Conservation (phyloP, 1,140 invertebrate genomes). For the Drosophila busckii region DNA sequence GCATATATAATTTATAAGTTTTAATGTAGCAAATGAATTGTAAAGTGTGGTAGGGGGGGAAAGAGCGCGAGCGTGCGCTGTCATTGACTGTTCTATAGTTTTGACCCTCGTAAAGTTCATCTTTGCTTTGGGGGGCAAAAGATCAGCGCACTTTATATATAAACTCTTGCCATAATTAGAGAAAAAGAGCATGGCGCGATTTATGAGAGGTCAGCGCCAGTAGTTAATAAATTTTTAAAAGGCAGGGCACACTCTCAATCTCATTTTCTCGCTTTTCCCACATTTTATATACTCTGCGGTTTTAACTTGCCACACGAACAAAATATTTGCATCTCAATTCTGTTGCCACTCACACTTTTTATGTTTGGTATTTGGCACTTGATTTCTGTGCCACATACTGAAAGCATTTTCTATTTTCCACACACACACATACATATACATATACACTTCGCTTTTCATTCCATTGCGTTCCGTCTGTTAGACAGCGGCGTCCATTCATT, state of each 20-base stretch:
- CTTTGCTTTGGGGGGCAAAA: constrained; percentile 35
- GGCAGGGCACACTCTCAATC: too few species aligned
- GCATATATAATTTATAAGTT: constrained; percentile 65
- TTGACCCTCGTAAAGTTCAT: constrained; percentile 71
- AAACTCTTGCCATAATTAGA: constrained; percentile 15
- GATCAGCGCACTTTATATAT: constrained; percentile 67
- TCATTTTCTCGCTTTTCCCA: too few species aligned
- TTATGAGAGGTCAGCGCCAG: constrained; percentile 49
- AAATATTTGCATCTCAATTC: too few species aligned
- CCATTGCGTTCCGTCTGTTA: constrained; percentile 20
- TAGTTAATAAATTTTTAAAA: too few species aligned
- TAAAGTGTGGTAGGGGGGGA: constrained; percentile 14
- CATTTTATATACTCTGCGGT: too few species aligned
- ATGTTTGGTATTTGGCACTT: constrained; percentile 9
- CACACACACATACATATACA: too few species aligned
- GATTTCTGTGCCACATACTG: not conserved
- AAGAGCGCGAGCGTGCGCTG: constrained; percentile 15
- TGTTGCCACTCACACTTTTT: too few species aligned
- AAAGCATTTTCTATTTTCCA: constrained; percentile 70
- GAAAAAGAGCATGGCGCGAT: not conserved
- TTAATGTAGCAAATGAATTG: constrained; percentile 60
- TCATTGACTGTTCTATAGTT: constrained; percentile 73
- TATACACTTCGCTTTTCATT: constrained; percentile 41
- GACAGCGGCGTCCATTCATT: constrained; percentile 46
- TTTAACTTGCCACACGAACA: too few species aligned